Evolutionary conservation across 2,113 vertebrate genomes (phyloP), one percentile per base, ranked within the genome.

Genomic region (Ctenomys sociabilis): DNA sequence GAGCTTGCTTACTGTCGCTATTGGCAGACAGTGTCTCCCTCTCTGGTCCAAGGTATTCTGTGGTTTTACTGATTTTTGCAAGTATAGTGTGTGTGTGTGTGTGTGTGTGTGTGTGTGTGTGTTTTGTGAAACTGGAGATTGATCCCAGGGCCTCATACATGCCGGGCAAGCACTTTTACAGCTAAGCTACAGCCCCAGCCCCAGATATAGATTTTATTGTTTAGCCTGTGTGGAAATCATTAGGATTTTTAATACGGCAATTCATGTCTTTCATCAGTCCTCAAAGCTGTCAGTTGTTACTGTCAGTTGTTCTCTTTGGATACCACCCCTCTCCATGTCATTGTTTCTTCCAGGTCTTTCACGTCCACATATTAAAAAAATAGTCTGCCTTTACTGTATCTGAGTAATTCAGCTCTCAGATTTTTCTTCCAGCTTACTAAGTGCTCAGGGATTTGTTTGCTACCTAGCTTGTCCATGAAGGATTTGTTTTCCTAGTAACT

Each of bases 231-330:
- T 96, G 61, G 68, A 83, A 81, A 59, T 87, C 49, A 37, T 37
- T 94, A 22, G 82, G 59, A 84, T 43, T 40, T 83, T 83, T 83
- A 83, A 91, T 93, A 45, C 90, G 57, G 89, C 40, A 61, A 85
- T 89, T 75, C n/a, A 57, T 54, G 13, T 57, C 80, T 96, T 96
- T 49, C 16, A 75, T 73, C 54, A 16, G 61, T 72, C 73, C 82
- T 75, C 81, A 45, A 37, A 94, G 45, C 17, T 64, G 80, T 85
- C 37, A 59, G 43, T 49, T 80, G 0, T 88, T 94, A 40, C n/a
- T n/a, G n/a, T n/a, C n/a, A n/a, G n/a, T n/a, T n/a, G n/a, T n/a
- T 57, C 72, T 92, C 80, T 92, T 89, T 92, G 63, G 37, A 73
- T 89, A 40, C 45, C 3, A 5, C 5, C 24, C 7, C n/a, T 19